Evolutionary conservation across 2,113 vertebrate genomes (phyloP).

Genomic region (Vimba vimba): DNA sequence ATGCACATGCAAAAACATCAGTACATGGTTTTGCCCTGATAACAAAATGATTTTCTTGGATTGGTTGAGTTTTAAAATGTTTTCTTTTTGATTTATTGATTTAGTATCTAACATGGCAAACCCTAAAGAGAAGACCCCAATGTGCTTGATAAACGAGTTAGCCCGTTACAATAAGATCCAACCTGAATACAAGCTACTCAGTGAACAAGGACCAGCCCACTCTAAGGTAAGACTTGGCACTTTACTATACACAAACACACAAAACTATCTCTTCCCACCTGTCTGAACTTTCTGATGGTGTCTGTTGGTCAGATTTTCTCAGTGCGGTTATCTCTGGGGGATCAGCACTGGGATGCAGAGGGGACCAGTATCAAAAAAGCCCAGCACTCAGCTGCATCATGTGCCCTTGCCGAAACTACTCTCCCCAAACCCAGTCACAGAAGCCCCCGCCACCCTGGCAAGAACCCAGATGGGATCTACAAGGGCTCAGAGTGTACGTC

Average conservation of each 20-base stretch:
- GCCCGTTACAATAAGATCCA: constrained; percentile 97
- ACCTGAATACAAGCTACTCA: constrained; percentile 92
- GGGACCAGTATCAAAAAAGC: constrained; percentile 95
- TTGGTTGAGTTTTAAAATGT: neutral
- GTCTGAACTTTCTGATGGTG: neutral
- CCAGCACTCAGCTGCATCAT: constrained; percentile 89
- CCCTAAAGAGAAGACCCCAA: constrained; percentile 98
- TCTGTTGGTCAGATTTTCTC: constrained; percentile 83
- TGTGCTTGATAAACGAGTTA: constrained; percentile 99
- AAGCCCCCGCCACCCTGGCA: constrained; percentile 86
- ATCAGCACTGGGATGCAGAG: constrained; percentile 92
- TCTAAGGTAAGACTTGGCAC: constrained; percentile 80
- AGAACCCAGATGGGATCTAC: constrained; percentile 81
- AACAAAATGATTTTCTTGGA: neutral
- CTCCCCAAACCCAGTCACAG: constrained; percentile 87
- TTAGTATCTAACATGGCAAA: constrained; percentile 96
- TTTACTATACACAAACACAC: neutral
- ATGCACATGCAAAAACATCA: neutral
- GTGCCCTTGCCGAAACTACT: constrained; percentile 87
- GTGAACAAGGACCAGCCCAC: constrained; percentile 93
- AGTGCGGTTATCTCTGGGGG: constrained; percentile 89
- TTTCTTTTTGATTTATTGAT: constrained; percentile 31
- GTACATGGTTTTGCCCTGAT: neutral
- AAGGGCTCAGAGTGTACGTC: constrained; percentile 53
- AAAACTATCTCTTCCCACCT: neutral